Conservation (phyloP, 1,140 invertebrate species). For the Megalonaias nervosa region DNA sequence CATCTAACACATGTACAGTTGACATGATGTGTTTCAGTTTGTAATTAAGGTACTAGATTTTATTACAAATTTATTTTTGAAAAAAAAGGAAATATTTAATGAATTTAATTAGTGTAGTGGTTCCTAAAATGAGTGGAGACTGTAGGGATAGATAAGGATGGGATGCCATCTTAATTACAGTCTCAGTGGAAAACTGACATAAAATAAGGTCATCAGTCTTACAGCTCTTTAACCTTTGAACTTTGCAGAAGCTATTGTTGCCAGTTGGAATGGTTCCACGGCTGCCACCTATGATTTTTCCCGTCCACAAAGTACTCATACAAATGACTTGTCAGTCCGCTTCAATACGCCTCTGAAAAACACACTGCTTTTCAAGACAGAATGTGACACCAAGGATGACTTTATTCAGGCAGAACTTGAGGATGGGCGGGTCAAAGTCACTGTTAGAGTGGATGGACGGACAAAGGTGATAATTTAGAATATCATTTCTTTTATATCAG, state of each 20-base stretch:
- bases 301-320: conserved; percentile 42
- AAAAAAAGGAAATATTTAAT: neutral
- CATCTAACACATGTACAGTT: no score
- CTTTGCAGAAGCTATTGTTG: conserved; percentile 56
- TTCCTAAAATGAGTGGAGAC: neutral
- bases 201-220: neutral
- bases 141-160: neutral
- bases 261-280: conserved; percentile 49
- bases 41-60: no score
- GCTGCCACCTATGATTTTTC: conserved; percentile 28
- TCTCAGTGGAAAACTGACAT: neutral
- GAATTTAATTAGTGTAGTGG: neutral
- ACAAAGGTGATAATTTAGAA: conserved; percentile 39
- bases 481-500: neutral
- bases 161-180: neutral
- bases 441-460: conserved; percentile 54
- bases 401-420: conserved; percentile 53
- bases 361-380: conserved; percentile 59
- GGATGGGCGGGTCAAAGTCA: conserved; percentile 54
- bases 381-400: conserved; percentile 33
- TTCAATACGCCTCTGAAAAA: conserved; percentile 56
- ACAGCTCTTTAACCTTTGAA: neutral
- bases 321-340: conserved; percentile 61
- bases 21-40: no score
- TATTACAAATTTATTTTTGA: neutral